phyloP scores from a whole-genome alignment of 2,113 vertebrate genomes.

The Azemiops feae region DNA sequence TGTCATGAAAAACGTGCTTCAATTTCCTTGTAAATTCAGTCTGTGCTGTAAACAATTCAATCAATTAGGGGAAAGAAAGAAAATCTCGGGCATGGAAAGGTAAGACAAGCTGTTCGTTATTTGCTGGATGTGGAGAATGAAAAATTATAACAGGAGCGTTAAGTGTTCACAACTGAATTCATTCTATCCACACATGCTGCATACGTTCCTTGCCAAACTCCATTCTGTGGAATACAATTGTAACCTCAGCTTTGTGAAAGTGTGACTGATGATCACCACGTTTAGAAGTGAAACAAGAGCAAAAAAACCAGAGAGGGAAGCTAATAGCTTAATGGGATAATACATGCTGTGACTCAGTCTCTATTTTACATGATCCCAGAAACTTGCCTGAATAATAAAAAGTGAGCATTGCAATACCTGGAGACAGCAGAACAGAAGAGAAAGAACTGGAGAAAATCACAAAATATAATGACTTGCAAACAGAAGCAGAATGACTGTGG shows the following conservation, averaged over 20 bases:
- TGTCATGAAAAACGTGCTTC: conserved; percentile 44
- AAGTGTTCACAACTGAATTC: not conserved
- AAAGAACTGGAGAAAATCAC: not conserved
- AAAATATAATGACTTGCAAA: not conserved
- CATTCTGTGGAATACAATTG: not conserved
- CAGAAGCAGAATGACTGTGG: not conserved
- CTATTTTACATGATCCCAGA: not conserved
- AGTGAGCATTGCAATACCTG: not conserved
- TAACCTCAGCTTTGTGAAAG: not conserved
- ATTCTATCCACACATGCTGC: not conserved
- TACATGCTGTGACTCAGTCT: not conserved
- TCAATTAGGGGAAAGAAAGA: conserved; percentile 26
- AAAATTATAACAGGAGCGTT: not conserved
- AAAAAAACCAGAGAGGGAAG: not conserved
- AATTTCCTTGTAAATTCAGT: conserved; percentile 34
- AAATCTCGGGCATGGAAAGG: conserved; percentile 19
- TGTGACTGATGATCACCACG: not conserved
- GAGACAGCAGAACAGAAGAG: not conserved
- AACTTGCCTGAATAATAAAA: not conserved
- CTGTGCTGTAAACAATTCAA: conserved; percentile 29
- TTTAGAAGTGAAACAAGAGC: not conserved
- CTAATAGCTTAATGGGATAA: not conserved
- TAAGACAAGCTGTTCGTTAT: not conserved
- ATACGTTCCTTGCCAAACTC: not conserved
- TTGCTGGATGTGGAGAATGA: not conserved